phyloP scores from a whole-genome alignment of 2,113 vertebrate species.

The Arothron firmamentum region DNA sequence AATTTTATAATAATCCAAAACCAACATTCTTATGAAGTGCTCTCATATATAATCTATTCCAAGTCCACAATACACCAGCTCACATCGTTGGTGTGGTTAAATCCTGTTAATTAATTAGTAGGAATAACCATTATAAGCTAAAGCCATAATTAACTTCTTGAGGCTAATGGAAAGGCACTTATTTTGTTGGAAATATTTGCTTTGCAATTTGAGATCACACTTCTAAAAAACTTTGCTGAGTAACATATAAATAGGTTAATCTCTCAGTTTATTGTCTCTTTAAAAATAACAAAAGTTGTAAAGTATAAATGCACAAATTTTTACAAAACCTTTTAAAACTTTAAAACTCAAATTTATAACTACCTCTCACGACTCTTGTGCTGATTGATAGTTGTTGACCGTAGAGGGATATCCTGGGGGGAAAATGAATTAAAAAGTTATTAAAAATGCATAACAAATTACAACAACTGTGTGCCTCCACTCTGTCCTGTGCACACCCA shows the following conservation, averaged over 20 bases:
- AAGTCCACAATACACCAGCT: slow-evolving; percentile 32
- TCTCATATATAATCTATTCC: slow-evolving; percentile 28
- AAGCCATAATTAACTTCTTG: slow-evolving; percentile 15
- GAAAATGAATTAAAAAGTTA: neutral
- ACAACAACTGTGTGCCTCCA: no score
- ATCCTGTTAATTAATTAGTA: slow-evolving; percentile 24
- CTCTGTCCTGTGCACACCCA: no score
- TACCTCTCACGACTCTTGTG: slow-evolving; percentile 78
- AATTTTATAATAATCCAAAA: slow-evolving; percentile 12
- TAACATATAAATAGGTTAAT: no score
- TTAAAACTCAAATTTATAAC: slow-evolving; percentile 8
- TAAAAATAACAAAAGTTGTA: no score
- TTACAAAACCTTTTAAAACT: no score
- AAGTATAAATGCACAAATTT: no score
- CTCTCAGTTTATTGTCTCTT: no score
- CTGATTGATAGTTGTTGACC: slow-evolving; percentile 62
- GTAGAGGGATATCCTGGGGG: slow-evolving; percentile 84
- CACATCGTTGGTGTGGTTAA: slow-evolving; percentile 32
- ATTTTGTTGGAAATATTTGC: neutral
- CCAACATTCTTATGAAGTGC: slow-evolving; percentile 9
- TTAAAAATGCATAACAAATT: slow-evolving; percentile 8
- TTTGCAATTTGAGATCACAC: neutral
- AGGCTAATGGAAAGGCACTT: slow-evolving; percentile 4
- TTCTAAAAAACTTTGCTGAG: no score
- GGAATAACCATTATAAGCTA: slow-evolving; percentile 13